A percentile compares a stretch with the other conserved stretches of the same genome.
phyloP scores from a whole-genome alignment of 2,888 invertebrate genomes.

The Rugalucina vietnamica region DNA sequence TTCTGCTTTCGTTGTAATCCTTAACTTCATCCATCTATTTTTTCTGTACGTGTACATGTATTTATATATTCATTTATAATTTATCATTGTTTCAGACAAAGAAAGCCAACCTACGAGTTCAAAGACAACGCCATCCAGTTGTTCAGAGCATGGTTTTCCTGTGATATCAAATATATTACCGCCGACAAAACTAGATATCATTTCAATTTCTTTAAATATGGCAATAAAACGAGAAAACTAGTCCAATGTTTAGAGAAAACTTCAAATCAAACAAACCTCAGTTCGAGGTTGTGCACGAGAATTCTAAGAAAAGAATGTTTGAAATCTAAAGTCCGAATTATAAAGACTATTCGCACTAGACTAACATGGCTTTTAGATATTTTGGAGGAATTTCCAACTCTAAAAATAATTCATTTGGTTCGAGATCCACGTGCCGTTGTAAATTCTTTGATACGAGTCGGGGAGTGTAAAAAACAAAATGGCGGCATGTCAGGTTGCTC shows the following conservation, averaged over 20 bases:
- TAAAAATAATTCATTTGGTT: slow-evolving; percentile 60
- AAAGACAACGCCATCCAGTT: not conserved
- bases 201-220: slow-evolving; percentile 32
- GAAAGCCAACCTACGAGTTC: not conserved
- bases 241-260: slow-evolving; percentile 21
- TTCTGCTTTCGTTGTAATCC: too few species aligned
- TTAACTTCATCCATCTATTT: too few species aligned
- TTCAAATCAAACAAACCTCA: not conserved
- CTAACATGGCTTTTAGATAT: slow-evolving; percentile 34
- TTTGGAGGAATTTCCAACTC: slow-evolving; percentile 31
- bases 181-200: not conserved
- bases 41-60: too few species aligned
- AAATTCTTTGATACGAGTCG: slow-evolving; percentile 35
- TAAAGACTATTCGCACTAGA: slow-evolving; percentile 46
- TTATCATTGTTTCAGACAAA: not conserved
- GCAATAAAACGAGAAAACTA: slow-evolving; percentile 23
- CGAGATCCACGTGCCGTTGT: slow-evolving; percentile 64
- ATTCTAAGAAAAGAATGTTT: slow-evolving; percentile 17
- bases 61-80: not conserved
- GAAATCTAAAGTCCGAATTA: slow-evolving; percentile 24
- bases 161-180: slow-evolving; percentile 37
- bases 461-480: not conserved
- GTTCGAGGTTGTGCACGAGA: slow-evolving; percentile 13
- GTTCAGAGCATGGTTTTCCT: slow-evolving; percentile 40
- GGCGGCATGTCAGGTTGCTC: slow-evolving; percentile 38